Evolutionary conservation across 2,113 vertebrate species (phyloP), one percentile per base, ranked within the genome.

Genomic region (Rallus limicola): DNA sequence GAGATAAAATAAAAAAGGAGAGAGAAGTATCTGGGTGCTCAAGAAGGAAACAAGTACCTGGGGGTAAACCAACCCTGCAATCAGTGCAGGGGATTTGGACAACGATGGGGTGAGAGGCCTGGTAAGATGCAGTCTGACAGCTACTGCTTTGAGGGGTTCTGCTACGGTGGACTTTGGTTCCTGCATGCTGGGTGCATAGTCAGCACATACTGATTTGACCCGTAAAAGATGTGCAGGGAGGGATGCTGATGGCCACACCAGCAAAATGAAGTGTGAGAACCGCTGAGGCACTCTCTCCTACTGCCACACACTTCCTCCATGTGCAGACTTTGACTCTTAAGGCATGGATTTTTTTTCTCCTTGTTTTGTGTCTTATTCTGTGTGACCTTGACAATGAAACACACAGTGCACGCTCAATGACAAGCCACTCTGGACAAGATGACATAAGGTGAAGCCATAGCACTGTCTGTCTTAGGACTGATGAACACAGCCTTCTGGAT

Each of bases 121-220:
- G 63, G 28, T 6, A 65, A 65, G 68, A 38, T 2, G 6, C 63
- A 46, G 67, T 19, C 10, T 88, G n/a, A 20, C 4, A 6, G 52
- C 36, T 63, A 7, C 23, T 46, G 42, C 75, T 82, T 20, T 36
- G 42, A 72, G 58, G 20, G 40, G 58, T 7, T 82, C 63, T 88
- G 62, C 70, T 82, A 33, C 25, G 56, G 52, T 40, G 63, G 8
- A 53, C 52, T 63, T 40, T 1, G 7, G 46, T 2, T 81, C 53
- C 19, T 34, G n/a, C n/a, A 62, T 0, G 0, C 10, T 18, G 42
- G 53, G 12, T 16, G 10, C 31, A 44, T 1, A 60, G 67, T 48
- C 52, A 87, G 62, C 7, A 19, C 55, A 31, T 4, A 6, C 64
- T 44, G n/a, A 53, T 71, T 36, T 36, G 69, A 59, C 19, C 50